Percentiles rank a stretch among this genome's conserved stretches.
Evolutionary conservation across 2,797 vertebrate species (phyloP).

Genomic region (Alectoris magna): DNA sequence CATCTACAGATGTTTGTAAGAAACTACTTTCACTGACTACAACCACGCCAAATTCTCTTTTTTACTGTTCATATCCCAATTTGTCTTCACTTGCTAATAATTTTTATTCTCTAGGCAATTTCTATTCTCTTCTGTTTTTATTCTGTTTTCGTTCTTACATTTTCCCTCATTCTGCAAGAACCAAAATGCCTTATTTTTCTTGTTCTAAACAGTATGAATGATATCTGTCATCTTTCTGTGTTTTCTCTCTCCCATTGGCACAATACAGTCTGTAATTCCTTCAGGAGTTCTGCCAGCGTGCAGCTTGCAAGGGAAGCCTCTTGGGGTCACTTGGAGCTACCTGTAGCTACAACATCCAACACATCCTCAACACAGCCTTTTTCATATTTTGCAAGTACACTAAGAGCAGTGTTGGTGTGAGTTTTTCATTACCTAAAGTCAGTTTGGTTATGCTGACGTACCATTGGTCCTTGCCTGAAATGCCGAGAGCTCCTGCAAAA

Average conservation of each 20-base stretch:
- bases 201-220: neutral
- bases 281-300: neutral
- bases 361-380: rapidly evolving
- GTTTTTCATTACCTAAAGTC: neutral
- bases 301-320: neutral
- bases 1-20: neutral
- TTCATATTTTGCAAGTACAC: neutral
- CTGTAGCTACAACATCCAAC: neutral
- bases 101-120: neutral
- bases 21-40: neutral
- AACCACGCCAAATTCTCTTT: neutral
- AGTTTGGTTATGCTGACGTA: neutral
- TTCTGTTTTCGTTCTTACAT: neutral
- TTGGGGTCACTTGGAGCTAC: neutral
- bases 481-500: neutral
- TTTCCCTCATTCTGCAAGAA: neutral
- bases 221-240: neutral
- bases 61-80: neutral
- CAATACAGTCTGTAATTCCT: neutral
- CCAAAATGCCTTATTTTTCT: neutral
- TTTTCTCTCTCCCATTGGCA: neutral
- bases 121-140: neutral
- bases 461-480: neutral
- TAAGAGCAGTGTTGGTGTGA: neutral
- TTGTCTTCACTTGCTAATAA: neutral